Evolutionary conservation across 2,797 vertebrate species (phyloP), one percentile per base, ranked within the genome.

Genomic region (Periparus ater): DNA sequence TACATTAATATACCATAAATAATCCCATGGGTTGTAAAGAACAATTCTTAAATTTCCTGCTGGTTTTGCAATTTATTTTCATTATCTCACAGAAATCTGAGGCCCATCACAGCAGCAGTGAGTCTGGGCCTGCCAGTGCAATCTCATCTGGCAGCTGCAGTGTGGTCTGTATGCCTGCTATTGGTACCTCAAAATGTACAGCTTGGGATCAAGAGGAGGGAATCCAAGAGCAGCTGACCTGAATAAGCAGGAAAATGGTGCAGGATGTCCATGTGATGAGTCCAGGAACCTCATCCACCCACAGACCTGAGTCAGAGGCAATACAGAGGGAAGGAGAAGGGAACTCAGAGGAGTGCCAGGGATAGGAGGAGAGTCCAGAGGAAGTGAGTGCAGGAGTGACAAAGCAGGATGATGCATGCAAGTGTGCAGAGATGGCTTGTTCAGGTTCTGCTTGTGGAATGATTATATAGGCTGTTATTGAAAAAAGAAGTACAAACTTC

Each of bases 191-290:
- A 30, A 83, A 79, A 80, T 17, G 54, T 1, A 25, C 6, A 87
- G 30, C 25, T 6, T n/a, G 50, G 27, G 53, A 55, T 40, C 17
- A 40, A 36, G 19, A 72, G 36, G 50, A 87, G 10, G 32, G 22
- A 78, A 74, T 58, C 81, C 44, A 70, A 63, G 25, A 74, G 8
- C n/a, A 47, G 36, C 1, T 70, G 53, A 55, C 57, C 17, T 36
- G 70, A 66, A 63, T 21, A 48, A 67, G 29, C 48, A 84, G 12
- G 11, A 89, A 71, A 81, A 84, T 18, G 21, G 30, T 36, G 36
- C 42, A 63, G 7, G 1, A 0, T 27, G 27, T 67, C 45, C 44
- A 54, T 0, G 1, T 71, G 53, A 77, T 0, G 2, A 62, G 34
- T 17, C 42, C 62, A 75, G 54, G 22, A 81, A 32, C 5, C 1